A percentile compares a stretch with the other conserved stretches of the same genome.
phyloP scores from a whole-genome alignment of 1,140 invertebrate species.

The Argopecten irradians region DNA sequence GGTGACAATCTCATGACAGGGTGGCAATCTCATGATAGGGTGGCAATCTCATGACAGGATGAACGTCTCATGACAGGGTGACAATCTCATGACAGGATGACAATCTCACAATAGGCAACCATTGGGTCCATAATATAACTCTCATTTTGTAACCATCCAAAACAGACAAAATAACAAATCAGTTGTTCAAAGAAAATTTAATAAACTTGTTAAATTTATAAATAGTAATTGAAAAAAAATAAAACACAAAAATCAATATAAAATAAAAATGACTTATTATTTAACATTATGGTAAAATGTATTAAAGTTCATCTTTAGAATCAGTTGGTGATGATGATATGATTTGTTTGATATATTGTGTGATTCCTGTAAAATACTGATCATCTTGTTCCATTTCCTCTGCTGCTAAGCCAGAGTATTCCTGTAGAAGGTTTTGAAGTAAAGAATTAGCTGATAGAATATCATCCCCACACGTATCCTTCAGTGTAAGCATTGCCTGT shows the following conservation, averaged over 20 bases:
- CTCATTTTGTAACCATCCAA: no score
- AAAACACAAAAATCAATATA: not conserved
- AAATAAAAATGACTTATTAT: not conserved
- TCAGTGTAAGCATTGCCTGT: not conserved
- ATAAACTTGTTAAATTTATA: not conserved
- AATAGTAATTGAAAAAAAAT: not conserved
- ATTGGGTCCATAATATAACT: no score
- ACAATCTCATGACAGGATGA: no score
- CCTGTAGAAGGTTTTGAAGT: not conserved
- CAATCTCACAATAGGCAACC: no score
- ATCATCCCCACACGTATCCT: not conserved
- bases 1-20: no score
- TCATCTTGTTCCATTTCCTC: not conserved
- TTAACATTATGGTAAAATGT: not conserved
- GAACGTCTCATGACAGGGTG: no score
- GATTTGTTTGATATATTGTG: not conserved
- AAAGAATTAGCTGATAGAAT: not conserved
- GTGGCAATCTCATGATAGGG: no score
- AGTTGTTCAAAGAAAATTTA: not conserved
- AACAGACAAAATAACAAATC: not conserved
- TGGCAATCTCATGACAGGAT: no score
- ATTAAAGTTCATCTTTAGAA: conserved; percentile 18
- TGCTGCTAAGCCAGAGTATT: not conserved
- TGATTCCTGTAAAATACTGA: not conserved
- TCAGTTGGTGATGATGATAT: not conserved